Conservation (phyloP, 1,140 invertebrate genomes). For the Oryzaephilus surinamensis region DNA sequence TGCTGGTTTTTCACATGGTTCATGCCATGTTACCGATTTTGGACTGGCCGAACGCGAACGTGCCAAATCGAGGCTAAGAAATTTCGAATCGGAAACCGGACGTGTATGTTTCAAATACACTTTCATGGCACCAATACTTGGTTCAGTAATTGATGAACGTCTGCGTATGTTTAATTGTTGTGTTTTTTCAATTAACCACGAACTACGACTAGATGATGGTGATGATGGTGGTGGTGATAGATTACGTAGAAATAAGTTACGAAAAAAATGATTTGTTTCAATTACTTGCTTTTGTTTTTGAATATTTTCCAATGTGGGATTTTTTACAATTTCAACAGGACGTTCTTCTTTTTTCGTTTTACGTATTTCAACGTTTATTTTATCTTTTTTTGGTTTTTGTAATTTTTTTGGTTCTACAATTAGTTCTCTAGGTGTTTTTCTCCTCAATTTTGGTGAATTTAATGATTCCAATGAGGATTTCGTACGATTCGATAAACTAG, state of each 20-base stretch:
- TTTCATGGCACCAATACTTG: constrained; percentile 44
- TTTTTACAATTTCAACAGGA: constrained; percentile 3
- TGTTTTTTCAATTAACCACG: constrained; percentile 50
- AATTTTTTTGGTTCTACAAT: constrained; percentile 12
- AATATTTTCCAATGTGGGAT: constrained; percentile 40
- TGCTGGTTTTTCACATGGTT: constrained; percentile 25
- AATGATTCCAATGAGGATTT: constrained; percentile 28
- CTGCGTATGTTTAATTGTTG: constrained; percentile 47
- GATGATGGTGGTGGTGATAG: constrained; percentile 28
- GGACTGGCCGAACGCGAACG: constrained; percentile 30
- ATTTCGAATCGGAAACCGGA: constrained; percentile 60
- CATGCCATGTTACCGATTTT: constrained; percentile 26
- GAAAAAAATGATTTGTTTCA: constrained; percentile 55
- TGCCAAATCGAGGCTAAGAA: constrained; percentile 49
- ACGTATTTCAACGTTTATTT: constrained; percentile 26
- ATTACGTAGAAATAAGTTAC: constrained; percentile 53
- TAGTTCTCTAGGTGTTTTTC: constrained; percentile 3
- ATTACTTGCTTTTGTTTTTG: constrained; percentile 44
- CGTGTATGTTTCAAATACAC: constrained; percentile 55
- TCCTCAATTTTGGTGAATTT: constrained; percentile 18
- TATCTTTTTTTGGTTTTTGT: constrained; percentile 28
- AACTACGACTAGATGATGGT: constrained; percentile 34
- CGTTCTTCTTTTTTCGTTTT: constrained; percentile 21
- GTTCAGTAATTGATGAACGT: constrained; percentile 39
- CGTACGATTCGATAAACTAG: too few species aligned